Evolutionary conservation across 2,797 vertebrate species (phyloP).

Genomic region (Podargus strigoides): DNA sequence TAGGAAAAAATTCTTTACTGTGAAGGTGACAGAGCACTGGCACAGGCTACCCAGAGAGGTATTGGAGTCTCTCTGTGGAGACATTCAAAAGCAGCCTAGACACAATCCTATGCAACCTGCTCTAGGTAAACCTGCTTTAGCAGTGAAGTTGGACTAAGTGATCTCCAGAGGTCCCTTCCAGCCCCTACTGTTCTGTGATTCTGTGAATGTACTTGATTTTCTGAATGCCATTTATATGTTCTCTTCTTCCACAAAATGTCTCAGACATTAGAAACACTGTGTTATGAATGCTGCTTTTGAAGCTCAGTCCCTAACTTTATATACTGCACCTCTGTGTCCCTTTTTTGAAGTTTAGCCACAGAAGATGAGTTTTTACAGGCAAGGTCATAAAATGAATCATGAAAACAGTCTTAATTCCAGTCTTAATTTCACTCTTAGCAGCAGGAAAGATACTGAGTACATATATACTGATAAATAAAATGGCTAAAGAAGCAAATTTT

Average conservation of each 20-base stretch:
- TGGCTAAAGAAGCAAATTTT: not conserved
- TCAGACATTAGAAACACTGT: not conserved
- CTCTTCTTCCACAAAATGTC: not conserved
- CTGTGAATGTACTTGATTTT: not conserved
- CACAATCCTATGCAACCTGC: too few species aligned
- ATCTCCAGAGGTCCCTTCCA: too few species aligned
- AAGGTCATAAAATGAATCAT: not conserved
- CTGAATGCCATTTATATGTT: not conserved
- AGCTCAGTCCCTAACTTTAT: not conserved
- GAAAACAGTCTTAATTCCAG: not conserved
- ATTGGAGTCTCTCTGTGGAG: too few species aligned
- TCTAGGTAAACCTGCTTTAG: too few species aligned
- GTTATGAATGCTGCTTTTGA: not conserved
- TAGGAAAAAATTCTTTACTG: too few species aligned
- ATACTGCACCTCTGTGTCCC: not conserved
- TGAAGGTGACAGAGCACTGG: too few species aligned
- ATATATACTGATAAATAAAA: not conserved
- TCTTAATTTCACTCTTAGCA: not conserved
- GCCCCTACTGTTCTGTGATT: too few species aligned
- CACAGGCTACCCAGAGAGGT: too few species aligned
- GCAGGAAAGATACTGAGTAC: not conserved
- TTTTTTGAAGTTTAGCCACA: too few species aligned
- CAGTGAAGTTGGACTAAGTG: too few species aligned
- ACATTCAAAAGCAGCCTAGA: too few species aligned
- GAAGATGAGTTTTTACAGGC: not conserved